Conservation (phyloP, 2,113 vertebrate species). For the Microtus richardsoni region DNA sequence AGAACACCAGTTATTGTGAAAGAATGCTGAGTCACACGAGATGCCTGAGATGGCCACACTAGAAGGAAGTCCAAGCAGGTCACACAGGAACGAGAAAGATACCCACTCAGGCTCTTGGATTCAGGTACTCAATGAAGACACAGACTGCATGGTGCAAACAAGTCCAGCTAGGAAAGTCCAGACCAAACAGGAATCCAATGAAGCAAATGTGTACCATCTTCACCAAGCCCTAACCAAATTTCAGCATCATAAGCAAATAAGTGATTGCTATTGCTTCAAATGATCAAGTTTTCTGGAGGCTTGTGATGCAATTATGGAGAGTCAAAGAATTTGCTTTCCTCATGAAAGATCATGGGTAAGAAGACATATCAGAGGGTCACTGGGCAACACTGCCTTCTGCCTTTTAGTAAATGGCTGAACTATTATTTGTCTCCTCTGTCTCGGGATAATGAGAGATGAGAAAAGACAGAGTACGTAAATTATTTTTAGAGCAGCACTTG, state of each 20-base stretch:
- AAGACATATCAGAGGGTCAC: neutral
- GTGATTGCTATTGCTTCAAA: neutral
- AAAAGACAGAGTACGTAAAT: neutral
- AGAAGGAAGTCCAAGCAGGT: neutral
- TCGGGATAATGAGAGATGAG: neutral
- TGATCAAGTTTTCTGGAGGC: neutral
- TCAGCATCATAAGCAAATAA: neutral
- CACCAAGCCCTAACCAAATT: neutral
- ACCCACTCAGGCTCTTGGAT: fast-evolving
- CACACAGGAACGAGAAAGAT: neutral
- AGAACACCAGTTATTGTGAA: neutral
- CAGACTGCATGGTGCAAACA: neutral
- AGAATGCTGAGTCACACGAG: neutral
- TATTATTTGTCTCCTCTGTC: neutral
- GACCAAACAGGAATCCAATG: neutral
- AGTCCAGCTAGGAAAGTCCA: neutral
- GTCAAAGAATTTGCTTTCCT: neutral
- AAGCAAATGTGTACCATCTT: neutral
- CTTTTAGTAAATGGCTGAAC: neutral
- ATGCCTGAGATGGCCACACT: neutral
- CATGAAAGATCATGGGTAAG: neutral
- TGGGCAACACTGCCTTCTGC: neutral
- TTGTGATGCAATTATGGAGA: neutral
- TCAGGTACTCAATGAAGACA: neutral
- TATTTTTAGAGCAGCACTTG: neutral